These are phyloP conservation scores for Drosophila malerkotliana DNA, from an alignment of 1,140 invertebrate genomes.

Conservation along the genomic window DNA sequence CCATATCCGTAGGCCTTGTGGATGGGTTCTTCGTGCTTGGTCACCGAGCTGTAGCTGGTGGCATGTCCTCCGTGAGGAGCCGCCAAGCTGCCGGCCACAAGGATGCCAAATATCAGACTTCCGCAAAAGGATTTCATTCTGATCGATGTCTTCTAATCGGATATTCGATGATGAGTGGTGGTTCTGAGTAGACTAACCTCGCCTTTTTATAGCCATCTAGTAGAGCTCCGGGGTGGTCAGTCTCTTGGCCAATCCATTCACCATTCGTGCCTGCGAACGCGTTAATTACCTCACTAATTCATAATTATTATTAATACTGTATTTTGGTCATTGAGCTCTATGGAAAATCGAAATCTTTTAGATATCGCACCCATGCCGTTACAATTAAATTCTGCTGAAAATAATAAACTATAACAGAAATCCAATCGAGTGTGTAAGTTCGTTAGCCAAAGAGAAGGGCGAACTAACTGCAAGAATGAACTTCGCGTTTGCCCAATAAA, in stretches of 20 bases:
- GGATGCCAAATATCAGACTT: slow-evolving; percentile 39
- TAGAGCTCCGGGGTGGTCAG: slow-evolving; percentile 34
- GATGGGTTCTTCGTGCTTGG: slow-evolving; percentile 65
- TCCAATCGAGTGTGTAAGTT: slow-evolving; percentile 18
- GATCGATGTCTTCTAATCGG: slow-evolving; percentile 30
- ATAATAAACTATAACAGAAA: slow-evolving; percentile 33
- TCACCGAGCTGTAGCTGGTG: slow-evolving; percentile 66
- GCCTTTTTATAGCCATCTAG: slow-evolving; percentile 53
- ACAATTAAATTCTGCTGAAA: slow-evolving; percentile 42
- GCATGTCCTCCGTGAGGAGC: slow-evolving; percentile 64
- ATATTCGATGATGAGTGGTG: slow-evolving; percentile 52
- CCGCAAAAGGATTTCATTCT: slow-evolving; percentile 53
- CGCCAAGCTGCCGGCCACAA: slow-evolving; percentile 16
- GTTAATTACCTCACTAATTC: slow-evolving; percentile 64
- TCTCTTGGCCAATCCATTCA: slow-evolving; percentile 59
- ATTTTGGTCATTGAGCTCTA: slow-evolving; percentile 48
- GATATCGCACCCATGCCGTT: slow-evolving; percentile 18
- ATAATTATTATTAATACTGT: slow-evolving; percentile 48
- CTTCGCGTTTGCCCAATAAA: not conserved
- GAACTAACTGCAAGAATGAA: slow-evolving; percentile 7
- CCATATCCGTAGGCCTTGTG: slow-evolving; percentile 48
- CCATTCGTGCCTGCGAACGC: slow-evolving; percentile 52
- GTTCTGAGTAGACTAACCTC: slow-evolving; percentile 42
- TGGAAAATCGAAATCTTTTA: slow-evolving; percentile 48
- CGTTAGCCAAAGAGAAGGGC: slow-evolving; percentile 24